phyloP scores from a whole-genome alignment of 2,888 invertebrate genomes.

The Lithophane ornitopus region DNA sequence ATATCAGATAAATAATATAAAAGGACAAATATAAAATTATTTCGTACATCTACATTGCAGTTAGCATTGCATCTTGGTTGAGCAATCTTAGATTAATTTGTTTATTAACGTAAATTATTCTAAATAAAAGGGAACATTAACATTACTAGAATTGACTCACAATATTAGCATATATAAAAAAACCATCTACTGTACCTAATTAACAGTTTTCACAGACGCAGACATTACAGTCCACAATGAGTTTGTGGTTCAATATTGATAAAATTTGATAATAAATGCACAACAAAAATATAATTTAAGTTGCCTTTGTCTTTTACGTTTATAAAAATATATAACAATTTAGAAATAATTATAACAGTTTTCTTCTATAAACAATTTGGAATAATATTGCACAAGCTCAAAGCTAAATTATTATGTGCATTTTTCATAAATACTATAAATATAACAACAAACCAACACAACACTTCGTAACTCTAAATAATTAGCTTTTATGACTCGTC shows the following conservation, averaged over 20 bases:
- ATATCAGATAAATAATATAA: conserved; percentile 88
- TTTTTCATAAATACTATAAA: conserved; percentile 84
- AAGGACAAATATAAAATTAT: conserved; percentile 87
- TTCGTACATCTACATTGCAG: conserved; percentile 86
- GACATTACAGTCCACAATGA: conserved; percentile 88
- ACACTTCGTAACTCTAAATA: conserved; percentile 76
- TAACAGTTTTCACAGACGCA: conserved; percentile 81
- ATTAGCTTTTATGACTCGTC: conserved; percentile 80
- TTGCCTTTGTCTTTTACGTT: conserved; percentile 89
- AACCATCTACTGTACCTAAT: conserved; percentile 78
- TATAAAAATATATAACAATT: conserved; percentile 90
- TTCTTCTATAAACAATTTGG: conserved; percentile 87
- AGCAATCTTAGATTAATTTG: conserved; percentile 89
- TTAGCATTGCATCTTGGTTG: conserved; percentile 89
- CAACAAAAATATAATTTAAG: conserved; percentile 89
- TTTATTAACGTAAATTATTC: conserved; percentile 87
- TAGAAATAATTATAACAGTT: conserved; percentile 89
- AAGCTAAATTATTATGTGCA: conserved; percentile 88
- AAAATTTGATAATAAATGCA: conserved; percentile 90
- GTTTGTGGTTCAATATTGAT: conserved; percentile 84
- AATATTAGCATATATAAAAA: conserved; percentile 87
- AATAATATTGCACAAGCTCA: conserved; percentile 90
- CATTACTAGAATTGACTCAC: conserved; percentile 90
- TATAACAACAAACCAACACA: conserved; percentile 89
- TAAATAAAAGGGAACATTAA: conserved; percentile 88